Evolutionary conservation across 2,113 vertebrate genomes (phyloP).

Genomic region (Oxyura jamaicensis): DNA sequence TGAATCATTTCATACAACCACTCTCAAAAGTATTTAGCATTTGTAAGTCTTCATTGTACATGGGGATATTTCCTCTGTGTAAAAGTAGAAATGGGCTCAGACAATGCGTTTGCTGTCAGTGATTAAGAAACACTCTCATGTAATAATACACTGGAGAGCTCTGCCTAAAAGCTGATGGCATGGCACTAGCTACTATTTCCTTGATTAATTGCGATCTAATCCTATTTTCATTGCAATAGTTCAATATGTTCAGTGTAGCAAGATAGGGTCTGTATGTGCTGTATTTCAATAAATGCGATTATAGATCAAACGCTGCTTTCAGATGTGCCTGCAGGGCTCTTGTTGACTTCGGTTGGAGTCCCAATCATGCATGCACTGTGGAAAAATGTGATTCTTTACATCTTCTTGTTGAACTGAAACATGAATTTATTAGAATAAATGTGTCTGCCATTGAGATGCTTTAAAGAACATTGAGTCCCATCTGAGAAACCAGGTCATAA

Average conservation of each 20-base stretch:
- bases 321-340: neutral
- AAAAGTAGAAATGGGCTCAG: neutral
- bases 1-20: neutral
- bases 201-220: neutral
- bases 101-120: neutral
- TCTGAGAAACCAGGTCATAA: neutral
- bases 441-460: neutral
- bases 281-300: neutral
- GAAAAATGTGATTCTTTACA: neutral
- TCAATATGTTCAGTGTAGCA: neutral
- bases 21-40: slow-evolving; percentile 6
- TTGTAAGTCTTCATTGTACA: neutral
- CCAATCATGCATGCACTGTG: neutral
- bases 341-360: neutral
- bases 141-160: neutral
- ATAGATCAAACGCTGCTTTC: neutral
- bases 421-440: neutral
- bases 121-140: neutral
- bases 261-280: neutral
- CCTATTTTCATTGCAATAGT: neutral
- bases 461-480: neutral
- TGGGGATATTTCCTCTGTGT: neutral
- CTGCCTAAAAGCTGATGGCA: neutral
- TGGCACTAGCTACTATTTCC: neutral
- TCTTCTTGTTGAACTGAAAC: neutral